Evolutionary conservation across 2,888 invertebrate genomes (phyloP).

Genomic region (Tridacna crocea): DNA sequence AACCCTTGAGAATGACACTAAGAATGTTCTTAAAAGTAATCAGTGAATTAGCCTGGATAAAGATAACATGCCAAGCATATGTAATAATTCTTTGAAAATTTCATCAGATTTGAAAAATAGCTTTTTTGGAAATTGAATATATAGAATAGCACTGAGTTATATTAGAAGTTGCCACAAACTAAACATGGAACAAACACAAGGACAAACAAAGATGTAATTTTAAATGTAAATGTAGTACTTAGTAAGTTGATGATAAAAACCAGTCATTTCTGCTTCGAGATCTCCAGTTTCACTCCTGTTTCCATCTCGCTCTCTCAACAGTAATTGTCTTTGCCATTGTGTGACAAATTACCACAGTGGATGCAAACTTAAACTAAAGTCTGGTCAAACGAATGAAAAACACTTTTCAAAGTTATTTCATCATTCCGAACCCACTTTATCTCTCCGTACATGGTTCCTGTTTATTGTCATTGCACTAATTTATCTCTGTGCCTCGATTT

Average conservation of each 20-base stretch:
- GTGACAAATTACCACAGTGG: background rate
- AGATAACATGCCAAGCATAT: no score
- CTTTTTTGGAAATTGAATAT: no score
- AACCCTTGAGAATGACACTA: no score
- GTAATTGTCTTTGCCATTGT: background rate
- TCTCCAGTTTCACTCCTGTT: background rate
- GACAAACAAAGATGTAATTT: background rate
- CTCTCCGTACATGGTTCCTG: background rate
- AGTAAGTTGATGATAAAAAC: slow-evolving; percentile 15
- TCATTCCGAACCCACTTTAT: slow-evolving; percentile 12
- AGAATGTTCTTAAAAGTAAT: no score
- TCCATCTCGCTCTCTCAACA: background rate
- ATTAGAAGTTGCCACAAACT: background rate
- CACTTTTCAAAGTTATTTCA: slow-evolving; percentile 18
- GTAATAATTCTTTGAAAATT: no score
- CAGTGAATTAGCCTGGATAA: no score
- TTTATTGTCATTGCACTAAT: slow-evolving; percentile 20
- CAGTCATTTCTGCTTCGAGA: slow-evolving; percentile 23
- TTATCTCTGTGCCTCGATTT: slow-evolving; percentile 78
- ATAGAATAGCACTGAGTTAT: no score
- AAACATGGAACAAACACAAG: background rate
- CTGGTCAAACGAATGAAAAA: slow-evolving; percentile 25
- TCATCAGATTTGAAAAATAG: no score
- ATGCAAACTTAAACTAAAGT: slow-evolving; percentile 13
- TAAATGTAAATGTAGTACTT: background rate